These are phyloP conservation scores for Lypha dubia DNA, from an alignment of 2,888 invertebrate species.

Conservation along the genomic window DNA sequence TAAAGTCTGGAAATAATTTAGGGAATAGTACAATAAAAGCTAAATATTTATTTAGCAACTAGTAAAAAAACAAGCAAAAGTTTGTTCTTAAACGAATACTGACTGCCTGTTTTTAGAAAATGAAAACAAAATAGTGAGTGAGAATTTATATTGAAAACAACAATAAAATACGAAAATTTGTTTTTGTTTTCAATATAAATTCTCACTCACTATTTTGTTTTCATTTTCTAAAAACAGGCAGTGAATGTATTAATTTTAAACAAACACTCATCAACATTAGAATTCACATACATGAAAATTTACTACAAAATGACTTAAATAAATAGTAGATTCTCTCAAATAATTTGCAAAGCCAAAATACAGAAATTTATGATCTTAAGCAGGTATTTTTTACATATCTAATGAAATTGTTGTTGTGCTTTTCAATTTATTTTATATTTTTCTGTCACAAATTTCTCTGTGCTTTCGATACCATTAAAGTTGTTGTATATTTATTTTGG, in stretches of 20 bases:
- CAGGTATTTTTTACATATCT: background rate
- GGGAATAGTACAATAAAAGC: constrained; percentile 33
- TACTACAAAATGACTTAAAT: background rate
- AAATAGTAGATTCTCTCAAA: background rate
- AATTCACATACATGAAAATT: constrained; percentile 24
- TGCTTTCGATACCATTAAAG: too few species aligned
- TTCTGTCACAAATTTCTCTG: too few species aligned
- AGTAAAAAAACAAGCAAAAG: constrained; percentile 48
- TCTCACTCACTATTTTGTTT: too few species aligned
- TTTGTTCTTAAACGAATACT: too few species aligned
- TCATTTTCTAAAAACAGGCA: background rate
- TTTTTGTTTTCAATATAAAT: too few species aligned
- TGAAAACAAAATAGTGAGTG: too few species aligned
- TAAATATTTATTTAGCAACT: constrained; percentile 33
- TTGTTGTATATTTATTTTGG: too few species aligned
- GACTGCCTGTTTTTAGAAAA: too few species aligned
- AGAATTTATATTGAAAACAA: too few species aligned
- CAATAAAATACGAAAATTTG: too few species aligned
- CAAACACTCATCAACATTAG: constrained; percentile 55
- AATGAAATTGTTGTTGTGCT: background rate
- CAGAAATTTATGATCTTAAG: background rate
- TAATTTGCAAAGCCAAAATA: background rate
- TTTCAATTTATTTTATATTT: too few species aligned
- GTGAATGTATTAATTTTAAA: constrained; percentile 53
- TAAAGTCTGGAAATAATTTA: background rate